A percentile compares a stretch with the other conserved stretches of the same genome.
Conservation (phyloP, 1,140 invertebrate species). For the Pseudomyrmex cubaensis region DNA sequence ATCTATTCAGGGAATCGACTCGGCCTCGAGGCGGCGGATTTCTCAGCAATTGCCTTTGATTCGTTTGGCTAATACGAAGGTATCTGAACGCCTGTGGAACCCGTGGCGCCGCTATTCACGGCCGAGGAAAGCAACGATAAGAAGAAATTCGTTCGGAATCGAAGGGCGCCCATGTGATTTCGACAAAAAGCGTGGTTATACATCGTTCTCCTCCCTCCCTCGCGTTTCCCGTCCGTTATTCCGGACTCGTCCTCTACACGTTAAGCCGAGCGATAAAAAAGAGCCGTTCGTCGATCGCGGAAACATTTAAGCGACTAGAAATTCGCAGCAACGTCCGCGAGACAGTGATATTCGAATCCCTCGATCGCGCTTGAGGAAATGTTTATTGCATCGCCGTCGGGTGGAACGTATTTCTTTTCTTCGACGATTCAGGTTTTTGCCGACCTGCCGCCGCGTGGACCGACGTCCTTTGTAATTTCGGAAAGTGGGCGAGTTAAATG, state of each 20-base stretch:
- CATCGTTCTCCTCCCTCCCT: not conserved
- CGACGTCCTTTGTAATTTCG: slow-evolving; percentile 61
- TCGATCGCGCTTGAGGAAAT: slow-evolving; percentile 31
- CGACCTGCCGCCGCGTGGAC: slow-evolving; percentile 20
- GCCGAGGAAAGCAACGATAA: slow-evolving; percentile 11
- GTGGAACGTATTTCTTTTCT: slow-evolving; percentile 57
- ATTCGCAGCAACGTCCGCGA: not conserved
- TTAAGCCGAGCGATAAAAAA: slow-evolving; percentile 24
- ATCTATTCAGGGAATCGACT: slow-evolving; percentile 66
- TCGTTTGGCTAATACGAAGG: slow-evolving; percentile 68
- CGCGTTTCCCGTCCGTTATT: not conserved
- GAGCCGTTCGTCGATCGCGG: slow-evolving; percentile 5
- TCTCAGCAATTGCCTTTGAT: slow-evolving; percentile 72
- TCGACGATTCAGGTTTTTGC: slow-evolving; percentile 42
- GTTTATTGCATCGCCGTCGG: slow-evolving; percentile 57
- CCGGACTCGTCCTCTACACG: slow-evolving; percentile 10
- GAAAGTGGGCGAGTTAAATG: slow-evolving; percentile 67
- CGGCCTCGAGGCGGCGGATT: slow-evolving; percentile 52
- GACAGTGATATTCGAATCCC: slow-evolving; percentile 10
- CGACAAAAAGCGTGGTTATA: slow-evolving; percentile 7
- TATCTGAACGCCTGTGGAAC: slow-evolving; percentile 64
- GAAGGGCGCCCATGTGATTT: slow-evolving; percentile 14
- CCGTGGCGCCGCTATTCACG: slow-evolving; percentile 31
- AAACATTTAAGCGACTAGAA: not conserved
- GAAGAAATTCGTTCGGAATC: slow-evolving; percentile 7